phyloP scores from a whole-genome alignment of 2,888 invertebrate genomes.

The Orthonevra nobilis region DNA sequence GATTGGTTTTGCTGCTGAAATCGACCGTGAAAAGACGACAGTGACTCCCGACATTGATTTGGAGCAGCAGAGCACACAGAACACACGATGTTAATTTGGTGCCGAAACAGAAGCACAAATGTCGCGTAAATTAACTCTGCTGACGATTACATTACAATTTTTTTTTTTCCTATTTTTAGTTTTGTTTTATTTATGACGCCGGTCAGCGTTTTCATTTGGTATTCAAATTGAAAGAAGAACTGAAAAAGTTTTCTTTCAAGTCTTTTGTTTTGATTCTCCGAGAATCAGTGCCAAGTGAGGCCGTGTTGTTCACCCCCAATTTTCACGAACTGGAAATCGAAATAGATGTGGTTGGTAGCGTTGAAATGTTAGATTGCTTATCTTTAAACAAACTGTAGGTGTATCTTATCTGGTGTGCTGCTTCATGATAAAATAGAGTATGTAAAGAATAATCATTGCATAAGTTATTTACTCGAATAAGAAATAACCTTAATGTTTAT shows the following conservation, averaged over 20 bases:
- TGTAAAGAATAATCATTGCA: too few relatives aligned
- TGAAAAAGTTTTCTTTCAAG: constrained; percentile 39
- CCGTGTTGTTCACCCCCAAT: too few relatives aligned
- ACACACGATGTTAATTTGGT: constrained; percentile 35
- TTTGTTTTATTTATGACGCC: not conserved
- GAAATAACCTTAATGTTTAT: too few relatives aligned
- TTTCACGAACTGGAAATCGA: constrained; percentile 1
- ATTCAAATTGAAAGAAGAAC: constrained; percentile 19
- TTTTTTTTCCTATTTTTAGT: not conserved
- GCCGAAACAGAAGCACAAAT: constrained; percentile 23
- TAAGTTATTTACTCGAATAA: too few relatives aligned
- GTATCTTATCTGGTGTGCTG: constrained; percentile 37
- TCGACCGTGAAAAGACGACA: constrained; percentile 61
- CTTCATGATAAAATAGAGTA: too few relatives aligned
- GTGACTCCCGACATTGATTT: constrained; percentile 7
- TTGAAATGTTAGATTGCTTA: constrained; percentile 18
- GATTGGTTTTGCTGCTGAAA: constrained; percentile 55
- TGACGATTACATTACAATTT: constrained; percentile 65
- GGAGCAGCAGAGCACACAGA: not conserved
- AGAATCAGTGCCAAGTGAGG: not conserved
- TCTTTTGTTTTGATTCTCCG: constrained; percentile 33
- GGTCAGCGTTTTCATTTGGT: constrained; percentile 57
- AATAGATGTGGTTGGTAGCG: constrained; percentile 10
- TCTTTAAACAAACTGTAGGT: constrained; percentile 34
- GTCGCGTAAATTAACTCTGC: constrained; percentile 53